A percentile compares a stretch with the other conserved stretches of the same genome.
Conservation (phyloP, 2,797 vertebrate species). For the Betta splendens region DNA sequence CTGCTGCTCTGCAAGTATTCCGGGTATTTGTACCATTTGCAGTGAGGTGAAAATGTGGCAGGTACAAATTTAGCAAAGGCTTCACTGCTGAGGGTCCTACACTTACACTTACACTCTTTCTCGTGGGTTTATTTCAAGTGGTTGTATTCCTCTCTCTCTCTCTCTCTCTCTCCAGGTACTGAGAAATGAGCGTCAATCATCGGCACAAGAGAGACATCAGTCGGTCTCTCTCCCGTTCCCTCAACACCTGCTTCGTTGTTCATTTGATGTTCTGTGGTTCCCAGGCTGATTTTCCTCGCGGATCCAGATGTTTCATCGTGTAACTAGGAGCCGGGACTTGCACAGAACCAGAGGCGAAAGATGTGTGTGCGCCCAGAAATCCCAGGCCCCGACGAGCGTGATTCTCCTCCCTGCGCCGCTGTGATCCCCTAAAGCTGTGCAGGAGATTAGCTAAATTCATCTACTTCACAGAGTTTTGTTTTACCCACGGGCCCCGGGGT, state of each 20-base stretch:
- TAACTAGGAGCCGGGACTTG: not conserved
- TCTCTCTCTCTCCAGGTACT: too few species aligned
- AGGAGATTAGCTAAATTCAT: constrained; percentile 75
- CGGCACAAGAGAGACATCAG: constrained; percentile 19
- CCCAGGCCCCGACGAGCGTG: constrained; percentile 7
- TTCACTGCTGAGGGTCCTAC: too few species aligned
- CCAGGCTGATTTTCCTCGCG: not conserved
- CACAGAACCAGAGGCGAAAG: not conserved
- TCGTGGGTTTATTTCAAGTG: too few species aligned
- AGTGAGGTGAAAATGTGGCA: too few species aligned
- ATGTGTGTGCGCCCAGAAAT: constrained; percentile 34
- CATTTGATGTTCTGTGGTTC: too few species aligned
- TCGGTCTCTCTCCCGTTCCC: constrained; percentile 35
- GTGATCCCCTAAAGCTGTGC: constrained; percentile 61
- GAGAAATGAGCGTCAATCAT: too few species aligned
- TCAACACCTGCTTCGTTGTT: too few species aligned
- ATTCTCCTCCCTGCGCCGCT: constrained; percentile 40
- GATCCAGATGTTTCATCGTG: not conserved
- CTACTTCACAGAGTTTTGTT: constrained; percentile 72
- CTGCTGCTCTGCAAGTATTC: too few species aligned
- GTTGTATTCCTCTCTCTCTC: too few species aligned
- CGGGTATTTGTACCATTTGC: too few species aligned
- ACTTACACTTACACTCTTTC: too few species aligned
- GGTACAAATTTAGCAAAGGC: too few species aligned
- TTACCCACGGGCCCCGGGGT: constrained; percentile 68